These are phyloP conservation scores for Pampusana beccarii DNA, from an alignment of 2,113 vertebrate species.

Conservation along the genomic window DNA sequence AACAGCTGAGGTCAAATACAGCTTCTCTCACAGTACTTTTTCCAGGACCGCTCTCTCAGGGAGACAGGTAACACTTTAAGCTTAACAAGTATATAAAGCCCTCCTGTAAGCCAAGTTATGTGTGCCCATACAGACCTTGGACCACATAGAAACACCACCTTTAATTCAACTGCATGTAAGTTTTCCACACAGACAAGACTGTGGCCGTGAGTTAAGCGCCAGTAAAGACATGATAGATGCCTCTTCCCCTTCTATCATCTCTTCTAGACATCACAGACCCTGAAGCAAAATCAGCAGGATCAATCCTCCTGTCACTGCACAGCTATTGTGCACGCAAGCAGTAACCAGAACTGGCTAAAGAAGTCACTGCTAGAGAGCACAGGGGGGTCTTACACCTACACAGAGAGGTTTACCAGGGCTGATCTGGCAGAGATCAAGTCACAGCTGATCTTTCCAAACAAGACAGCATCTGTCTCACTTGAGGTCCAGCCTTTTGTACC, in stretches of 20 bases:
- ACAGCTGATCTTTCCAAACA: not conserved
- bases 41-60: not conserved
- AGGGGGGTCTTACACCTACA: not conserved
- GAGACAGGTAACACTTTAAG: not conserved
- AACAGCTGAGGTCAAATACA: not conserved
- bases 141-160: not conserved
- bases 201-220: not conserved
- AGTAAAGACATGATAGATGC: not conserved
- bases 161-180: not conserved
- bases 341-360: not conserved
- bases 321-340: rapidly evolving
- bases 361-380: not conserved
- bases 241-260: not conserved
- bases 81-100: not conserved
- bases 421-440: not conserved
- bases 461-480: not conserved
- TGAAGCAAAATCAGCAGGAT: not conserved
- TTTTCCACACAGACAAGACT: not conserved
- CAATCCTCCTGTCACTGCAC: not conserved
- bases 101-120: not conserved
- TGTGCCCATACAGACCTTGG: not conserved
- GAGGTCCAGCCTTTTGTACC: not conserved
- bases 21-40: not conserved
- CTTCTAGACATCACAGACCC: not conserved
- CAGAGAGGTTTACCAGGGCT: not conserved